phyloP scores from a whole-genome alignment of 2,797 vertebrate genomes.

The Hyperoplus lanceolatus region DNA sequence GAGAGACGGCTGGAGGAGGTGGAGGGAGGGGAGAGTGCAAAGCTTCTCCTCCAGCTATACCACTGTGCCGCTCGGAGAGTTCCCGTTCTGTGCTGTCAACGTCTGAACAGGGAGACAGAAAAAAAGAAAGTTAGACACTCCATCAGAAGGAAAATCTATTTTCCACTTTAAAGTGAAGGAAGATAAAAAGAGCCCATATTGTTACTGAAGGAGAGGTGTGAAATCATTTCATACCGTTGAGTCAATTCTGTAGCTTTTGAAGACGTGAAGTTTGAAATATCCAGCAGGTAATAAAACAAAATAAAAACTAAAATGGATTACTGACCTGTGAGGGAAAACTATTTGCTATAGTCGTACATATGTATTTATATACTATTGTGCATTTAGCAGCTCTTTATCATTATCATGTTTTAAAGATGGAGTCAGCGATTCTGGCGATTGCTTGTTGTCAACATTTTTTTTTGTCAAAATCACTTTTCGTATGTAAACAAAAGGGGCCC shows the following conservation, averaged over 20 bases:
- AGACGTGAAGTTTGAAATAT: background rate
- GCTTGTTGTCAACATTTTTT: too few species aligned
- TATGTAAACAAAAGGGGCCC: too few species aligned
- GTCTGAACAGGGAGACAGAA: conserved; percentile 71
- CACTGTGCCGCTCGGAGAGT: conserved; percentile 92
- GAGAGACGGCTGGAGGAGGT: conserved; percentile 13
- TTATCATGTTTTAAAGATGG: too few species aligned
- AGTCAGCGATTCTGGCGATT: too few species aligned
- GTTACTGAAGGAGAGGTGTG: background rate
- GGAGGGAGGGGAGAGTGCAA: conserved; percentile 58
- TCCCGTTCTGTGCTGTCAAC: conserved; percentile 90
- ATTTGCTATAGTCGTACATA: background rate
- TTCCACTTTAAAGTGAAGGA: background rate
- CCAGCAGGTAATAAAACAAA: background rate
- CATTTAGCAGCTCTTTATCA: background rate
- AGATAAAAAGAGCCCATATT: background rate
- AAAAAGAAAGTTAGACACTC: conserved; percentile 25
- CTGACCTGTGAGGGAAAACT: background rate
- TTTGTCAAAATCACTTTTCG: too few species aligned
- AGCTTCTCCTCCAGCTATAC: conserved; percentile 86
- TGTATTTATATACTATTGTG: background rate
- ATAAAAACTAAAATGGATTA: background rate
- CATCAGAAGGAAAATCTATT: background rate
- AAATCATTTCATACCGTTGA: conserved; percentile 21
- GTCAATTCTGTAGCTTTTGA: conserved; percentile 1